Conservation (phyloP, 2,797 vertebrate genomes). For the Halcyon smyrnensis region DNA sequence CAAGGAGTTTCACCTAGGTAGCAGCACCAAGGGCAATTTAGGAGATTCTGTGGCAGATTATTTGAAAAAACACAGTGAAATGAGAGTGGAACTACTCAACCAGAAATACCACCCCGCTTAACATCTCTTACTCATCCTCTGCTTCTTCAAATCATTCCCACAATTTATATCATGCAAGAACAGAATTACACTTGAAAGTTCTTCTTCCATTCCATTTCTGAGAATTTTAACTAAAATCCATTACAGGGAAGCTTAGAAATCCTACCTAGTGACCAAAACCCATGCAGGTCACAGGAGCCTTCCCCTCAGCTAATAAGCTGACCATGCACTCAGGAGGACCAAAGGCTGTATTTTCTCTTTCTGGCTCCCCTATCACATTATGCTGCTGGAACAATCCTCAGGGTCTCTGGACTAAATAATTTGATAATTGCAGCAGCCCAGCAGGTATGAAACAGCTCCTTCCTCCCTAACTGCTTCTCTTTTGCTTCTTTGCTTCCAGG, state of each 20-base stretch:
- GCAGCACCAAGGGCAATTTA: background rate
- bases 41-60: background rate
- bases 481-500: conserved; percentile 75
- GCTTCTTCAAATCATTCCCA: background rate
- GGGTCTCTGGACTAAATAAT: background rate
- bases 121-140: background rate
- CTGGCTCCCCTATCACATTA: background rate
- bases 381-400: background rate
- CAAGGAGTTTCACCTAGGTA: background rate
- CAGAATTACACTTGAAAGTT: background rate
- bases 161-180: background rate
- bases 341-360: background rate
- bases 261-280: background rate
- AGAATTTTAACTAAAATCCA: background rate
- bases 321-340: background rate
- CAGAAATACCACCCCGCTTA: background rate
- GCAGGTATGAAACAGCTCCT: background rate
- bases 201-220: background rate
- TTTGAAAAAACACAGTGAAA: background rate
- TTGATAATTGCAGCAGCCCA: background rate
- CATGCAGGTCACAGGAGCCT: background rate
- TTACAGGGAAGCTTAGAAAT: background rate
- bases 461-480: background rate
- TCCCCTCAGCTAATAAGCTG: background rate
- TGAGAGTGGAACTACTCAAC: background rate